Evolutionary conservation across 1,140 invertebrate genomes (phyloP).

Genomic region (Bilobella aurantiaca): DNA sequence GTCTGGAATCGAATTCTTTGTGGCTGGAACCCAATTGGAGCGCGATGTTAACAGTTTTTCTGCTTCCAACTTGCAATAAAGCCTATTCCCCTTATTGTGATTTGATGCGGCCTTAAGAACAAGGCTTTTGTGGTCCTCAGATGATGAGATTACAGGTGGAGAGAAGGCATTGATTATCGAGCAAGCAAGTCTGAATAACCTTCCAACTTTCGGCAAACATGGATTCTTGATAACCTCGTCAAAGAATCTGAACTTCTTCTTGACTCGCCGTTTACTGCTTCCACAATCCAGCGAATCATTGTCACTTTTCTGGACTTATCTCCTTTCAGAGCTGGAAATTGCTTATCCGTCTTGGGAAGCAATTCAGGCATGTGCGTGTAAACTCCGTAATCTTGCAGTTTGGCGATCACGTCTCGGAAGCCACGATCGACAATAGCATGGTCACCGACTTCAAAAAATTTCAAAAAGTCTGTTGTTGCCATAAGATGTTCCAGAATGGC

Average conservation of each 20-base stretch:
- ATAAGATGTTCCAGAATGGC: conserved; percentile 1
- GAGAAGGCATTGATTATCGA: background rate
- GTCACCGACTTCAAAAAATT: conserved; percentile 8
- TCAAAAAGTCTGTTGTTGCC: background rate
- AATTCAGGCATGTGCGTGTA: conserved; percentile 34
- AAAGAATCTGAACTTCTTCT: conserved; percentile 21
- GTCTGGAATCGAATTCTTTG: background rate
- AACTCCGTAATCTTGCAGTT: background rate
- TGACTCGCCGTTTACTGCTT: conserved; percentile 37
- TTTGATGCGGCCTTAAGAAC: background rate
- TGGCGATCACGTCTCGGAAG: conserved; percentile 2
- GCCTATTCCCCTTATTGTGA: background rate
- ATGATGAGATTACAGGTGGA: background rate
- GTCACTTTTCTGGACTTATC: conserved; percentile 38
- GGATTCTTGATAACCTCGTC: background rate
- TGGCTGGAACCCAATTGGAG: background rate
- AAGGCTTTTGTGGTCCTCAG: background rate
- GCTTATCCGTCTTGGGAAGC: conserved; percentile 33
- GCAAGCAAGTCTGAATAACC: background rate
- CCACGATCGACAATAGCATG: conserved; percentile 11
- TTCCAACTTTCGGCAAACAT: no score
- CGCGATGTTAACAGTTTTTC: background rate
- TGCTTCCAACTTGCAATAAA: background rate
- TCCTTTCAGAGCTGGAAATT: conserved; percentile 37
- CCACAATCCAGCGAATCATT: conserved; percentile 40